Conservation (phyloP, 2,888 invertebrate genomes). For the Limnephilus rhombicus region DNA sequence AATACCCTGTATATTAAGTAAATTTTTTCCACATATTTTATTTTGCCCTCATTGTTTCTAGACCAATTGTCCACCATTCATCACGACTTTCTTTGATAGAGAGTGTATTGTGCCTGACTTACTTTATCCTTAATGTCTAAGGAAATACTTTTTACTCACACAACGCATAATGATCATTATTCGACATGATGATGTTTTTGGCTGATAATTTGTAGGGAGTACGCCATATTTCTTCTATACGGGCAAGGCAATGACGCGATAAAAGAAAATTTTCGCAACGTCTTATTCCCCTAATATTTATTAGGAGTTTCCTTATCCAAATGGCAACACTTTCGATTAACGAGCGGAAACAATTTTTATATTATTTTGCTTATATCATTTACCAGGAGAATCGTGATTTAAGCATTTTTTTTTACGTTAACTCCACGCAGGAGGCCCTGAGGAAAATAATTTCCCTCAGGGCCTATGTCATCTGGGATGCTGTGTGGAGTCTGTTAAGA, state of each 20-base stretch:
- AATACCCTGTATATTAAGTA: no score
- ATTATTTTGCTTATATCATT: constrained; percentile 5
- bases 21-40: no score
- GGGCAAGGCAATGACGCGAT: constrained; percentile 4
- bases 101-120: no score
- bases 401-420: no score
- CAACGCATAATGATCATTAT: not conserved
- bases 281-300: constrained; percentile 35
- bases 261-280: constrained; percentile 5
- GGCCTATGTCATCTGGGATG: no score
- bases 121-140: not conserved
- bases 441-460: no score
- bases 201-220: not conserved
- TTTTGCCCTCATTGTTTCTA: no score
- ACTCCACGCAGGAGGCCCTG: no score
- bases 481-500: no score
- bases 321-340: constrained; percentile 32
- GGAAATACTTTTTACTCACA: not conserved
- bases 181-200: not conserved
- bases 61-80: no score
- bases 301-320: constrained; percentile 57
- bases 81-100: no score
- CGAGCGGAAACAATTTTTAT: not conserved
- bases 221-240: not conserved
- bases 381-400: not conserved